phyloP scores from a whole-genome alignment of 1,140 invertebrate genomes.

The Lepidurus couesii region DNA sequence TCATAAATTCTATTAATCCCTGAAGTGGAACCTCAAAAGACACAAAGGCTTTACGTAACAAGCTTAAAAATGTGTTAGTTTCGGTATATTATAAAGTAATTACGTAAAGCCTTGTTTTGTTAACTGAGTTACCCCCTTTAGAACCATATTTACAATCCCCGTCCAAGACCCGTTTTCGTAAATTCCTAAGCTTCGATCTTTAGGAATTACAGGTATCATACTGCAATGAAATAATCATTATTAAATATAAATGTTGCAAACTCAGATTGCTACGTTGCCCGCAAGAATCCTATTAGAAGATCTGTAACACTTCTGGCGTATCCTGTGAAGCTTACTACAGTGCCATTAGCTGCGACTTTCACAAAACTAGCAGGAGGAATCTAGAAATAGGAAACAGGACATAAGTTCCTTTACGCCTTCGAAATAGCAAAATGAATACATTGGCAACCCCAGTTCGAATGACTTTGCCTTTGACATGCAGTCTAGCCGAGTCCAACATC shows the following conservation, averaged over 20 bases:
- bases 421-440: not conserved
- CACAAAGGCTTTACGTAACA: no score
- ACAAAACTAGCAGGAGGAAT: not conserved
- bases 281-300: not conserved
- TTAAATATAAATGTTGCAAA: not conserved
- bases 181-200: not conserved
- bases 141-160: not conserved
- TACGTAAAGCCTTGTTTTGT: not conserved
- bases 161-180: not conserved
- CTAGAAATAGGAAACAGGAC: not conserved
- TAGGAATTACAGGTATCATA: constrained; percentile 12
- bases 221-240: not conserved
- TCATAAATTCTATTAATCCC: no score
- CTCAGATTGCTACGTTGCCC: not conserved
- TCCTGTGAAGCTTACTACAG: not conserved
- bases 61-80: no score
- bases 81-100: no score
- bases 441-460: not conserved
- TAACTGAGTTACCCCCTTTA: not conserved
- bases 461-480: not conserved
- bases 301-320: not conserved
- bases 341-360: not conserved
- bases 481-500: not conserved
- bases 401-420: not conserved
- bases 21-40: no score